Evolutionary conservation across 2,888 invertebrate species (phyloP).

Genomic region (Lymantria dispar): DNA sequence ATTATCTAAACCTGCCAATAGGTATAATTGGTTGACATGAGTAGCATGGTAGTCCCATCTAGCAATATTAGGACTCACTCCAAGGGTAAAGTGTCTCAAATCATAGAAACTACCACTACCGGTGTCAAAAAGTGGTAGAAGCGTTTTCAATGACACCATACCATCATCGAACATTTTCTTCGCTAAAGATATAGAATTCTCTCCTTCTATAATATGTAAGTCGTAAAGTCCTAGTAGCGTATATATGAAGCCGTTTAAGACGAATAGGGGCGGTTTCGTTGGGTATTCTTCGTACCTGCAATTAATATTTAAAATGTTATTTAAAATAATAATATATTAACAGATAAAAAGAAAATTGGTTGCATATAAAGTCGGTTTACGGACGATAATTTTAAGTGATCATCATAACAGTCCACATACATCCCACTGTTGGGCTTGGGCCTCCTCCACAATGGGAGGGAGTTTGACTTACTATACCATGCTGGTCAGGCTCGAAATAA

Average conservation of each 20-base stretch:
- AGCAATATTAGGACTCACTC: slow-evolving; percentile 96
- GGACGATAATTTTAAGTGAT: too few species aligned
- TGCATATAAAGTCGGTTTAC: too few species aligned
- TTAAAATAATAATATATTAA: too few species aligned
- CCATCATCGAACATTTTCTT: slow-evolving; percentile 91
- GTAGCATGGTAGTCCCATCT: slow-evolving; percentile 99
- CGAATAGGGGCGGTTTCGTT: slow-evolving; percentile 96
- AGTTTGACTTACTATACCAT: too few species aligned
- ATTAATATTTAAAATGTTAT: not conserved
- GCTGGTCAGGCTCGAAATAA: too few species aligned
- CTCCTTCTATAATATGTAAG: slow-evolving; percentile 90
- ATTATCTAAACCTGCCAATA: slow-evolving; percentile 92
- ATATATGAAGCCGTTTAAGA: slow-evolving; percentile 99
- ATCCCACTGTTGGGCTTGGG: too few species aligned
- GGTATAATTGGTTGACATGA: slow-evolving; percentile 96
- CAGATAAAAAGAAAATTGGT: too few species aligned
- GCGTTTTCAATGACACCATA: slow-evolving; percentile 91
- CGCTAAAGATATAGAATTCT: slow-evolving; percentile 86
- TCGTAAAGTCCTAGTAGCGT: slow-evolving; percentile 98
- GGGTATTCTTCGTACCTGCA: slow-evolving; percentile 98
- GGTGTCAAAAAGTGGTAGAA: slow-evolving; percentile 96
- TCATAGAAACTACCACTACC: slow-evolving; percentile 98
- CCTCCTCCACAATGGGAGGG: too few species aligned
- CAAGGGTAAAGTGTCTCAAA: slow-evolving; percentile 94
- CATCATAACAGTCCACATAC: too few species aligned